phyloP scores from a whole-genome alignment of 1,140 invertebrate genomes.

The Eriocheir sinensis region DNA sequence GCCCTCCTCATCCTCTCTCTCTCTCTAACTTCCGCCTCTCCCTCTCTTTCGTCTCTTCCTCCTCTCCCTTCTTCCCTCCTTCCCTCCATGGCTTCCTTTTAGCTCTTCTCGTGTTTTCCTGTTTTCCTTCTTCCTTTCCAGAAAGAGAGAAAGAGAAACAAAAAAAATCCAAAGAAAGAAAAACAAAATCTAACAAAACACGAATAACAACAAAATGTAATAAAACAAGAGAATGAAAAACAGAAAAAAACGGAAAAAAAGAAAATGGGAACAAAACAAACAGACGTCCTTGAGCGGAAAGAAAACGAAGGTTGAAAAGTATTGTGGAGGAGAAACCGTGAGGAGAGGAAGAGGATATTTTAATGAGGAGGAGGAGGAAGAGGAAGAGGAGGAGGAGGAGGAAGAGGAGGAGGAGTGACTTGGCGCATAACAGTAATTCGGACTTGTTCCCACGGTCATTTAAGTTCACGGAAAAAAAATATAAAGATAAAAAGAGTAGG shows the following conservation, averaged over 20 bases:
- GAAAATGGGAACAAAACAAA: background rate
- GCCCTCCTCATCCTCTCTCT: too few species aligned
- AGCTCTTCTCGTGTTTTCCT: background rate
- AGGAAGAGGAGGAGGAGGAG: background rate
- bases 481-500: background rate
- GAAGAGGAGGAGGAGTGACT: slow-evolving; percentile 14
- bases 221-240: too few species aligned
- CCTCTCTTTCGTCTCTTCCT: background rate
- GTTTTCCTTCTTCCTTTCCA: background rate
- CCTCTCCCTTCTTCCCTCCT: background rate
- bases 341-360: background rate
- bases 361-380: background rate
- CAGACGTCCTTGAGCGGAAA: background rate
- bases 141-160: background rate
- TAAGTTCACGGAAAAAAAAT: background rate
- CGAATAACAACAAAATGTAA: too few species aligned
- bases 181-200: too few species aligned
- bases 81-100: background rate
- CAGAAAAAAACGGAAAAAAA: background rate
- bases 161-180: background rate
- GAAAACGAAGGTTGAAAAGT: slow-evolving; percentile 6
- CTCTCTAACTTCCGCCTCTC: background rate
- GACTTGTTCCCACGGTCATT: background rate
- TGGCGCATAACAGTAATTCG: slow-evolving; percentile 9
- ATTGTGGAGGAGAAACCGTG: background rate